These are phyloP conservation scores for Ctenosaura bakeri DNA, from an alignment of 2,797 vertebrate genomes.

Conservation along the genomic window DNA sequence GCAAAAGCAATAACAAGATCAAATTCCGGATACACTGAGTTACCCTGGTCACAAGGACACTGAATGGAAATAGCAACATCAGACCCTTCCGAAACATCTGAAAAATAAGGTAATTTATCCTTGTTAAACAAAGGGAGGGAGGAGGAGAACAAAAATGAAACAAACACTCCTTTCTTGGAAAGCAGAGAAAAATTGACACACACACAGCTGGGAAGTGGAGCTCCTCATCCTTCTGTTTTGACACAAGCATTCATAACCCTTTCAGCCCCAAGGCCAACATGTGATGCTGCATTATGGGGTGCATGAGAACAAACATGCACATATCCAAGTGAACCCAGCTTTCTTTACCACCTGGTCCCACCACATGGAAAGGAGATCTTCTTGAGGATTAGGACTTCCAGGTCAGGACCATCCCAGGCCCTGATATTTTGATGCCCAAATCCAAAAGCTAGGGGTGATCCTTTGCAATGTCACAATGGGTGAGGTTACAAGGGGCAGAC, in stretches of 20 bases:
- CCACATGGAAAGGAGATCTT: neutral
- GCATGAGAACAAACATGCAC: neutral
- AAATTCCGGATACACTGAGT: neutral
- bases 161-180: constrained; percentile 1
- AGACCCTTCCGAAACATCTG: neutral
- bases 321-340: neutral
- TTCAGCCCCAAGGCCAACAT: neutral
- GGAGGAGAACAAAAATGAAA: neutral
- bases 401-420: too few species aligned
- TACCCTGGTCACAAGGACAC: neutral
- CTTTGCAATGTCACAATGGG: too few species aligned
- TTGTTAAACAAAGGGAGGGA: neutral
- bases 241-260: neutral
- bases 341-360: neutral
- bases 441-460: too few species aligned
- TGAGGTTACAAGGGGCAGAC: too few species aligned
- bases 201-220: neutral
- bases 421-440: too few species aligned
- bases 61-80: constrained; percentile 13
- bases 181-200: neutral
- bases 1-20: neutral
- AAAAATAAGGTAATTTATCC: constrained; percentile 34
- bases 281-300: neutral
- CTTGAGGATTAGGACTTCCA: too few species aligned
- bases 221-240: neutral